Base-by-base conservation (phyloP, 2,888 invertebrate genomes). In the Hydraecia micacea region DNA sequence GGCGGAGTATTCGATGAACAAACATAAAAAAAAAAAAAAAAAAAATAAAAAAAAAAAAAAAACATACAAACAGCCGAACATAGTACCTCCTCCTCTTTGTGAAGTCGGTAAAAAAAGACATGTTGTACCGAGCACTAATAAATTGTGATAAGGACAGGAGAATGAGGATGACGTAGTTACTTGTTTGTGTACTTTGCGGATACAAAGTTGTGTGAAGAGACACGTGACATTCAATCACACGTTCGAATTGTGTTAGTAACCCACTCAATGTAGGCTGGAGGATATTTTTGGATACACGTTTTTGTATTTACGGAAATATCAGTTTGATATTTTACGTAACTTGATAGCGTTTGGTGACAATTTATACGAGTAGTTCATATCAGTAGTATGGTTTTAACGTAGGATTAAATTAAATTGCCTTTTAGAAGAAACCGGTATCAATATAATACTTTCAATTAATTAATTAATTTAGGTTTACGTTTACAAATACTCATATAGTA, bases 171-270 rank as follows among this genome's bases (percentile, higher is more conserved):
- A 55, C 9, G 21, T 52, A 21, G 52, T 21, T 52, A 52, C 21
- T 52, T 8, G 52, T 52, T 52, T 18, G 21, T 52, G 52, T 18
- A 18, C 52, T 52, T 52, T 7, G 21, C 21, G 21, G n/a, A n/a
- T n/a, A n/a, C n/a, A n/a, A n/a, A n/a, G n/a, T n/a, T 21, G 7
- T 49, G 55, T 46, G 60, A 11, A 32, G 13, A 21, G 55, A 46
- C 79, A 86, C 67, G 71, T 75, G 32, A 75, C 46, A 62, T 39
- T 71, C 65, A 73, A 73, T 75, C 79, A 66, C 49, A 77, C 52
- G 49, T 13, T 25, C 42, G 8, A 28, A 32, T 81, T 77, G 46
- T 73, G 67, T 60, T 36, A 58, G n/a, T 60, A 58, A 71, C 52
- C 66, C 58, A 60, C 58, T 72, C 52, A 42, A 46, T 55, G 18